phyloP scores from a whole-genome alignment of 2,113 vertebrate species.

The Lagopus muta region DNA sequence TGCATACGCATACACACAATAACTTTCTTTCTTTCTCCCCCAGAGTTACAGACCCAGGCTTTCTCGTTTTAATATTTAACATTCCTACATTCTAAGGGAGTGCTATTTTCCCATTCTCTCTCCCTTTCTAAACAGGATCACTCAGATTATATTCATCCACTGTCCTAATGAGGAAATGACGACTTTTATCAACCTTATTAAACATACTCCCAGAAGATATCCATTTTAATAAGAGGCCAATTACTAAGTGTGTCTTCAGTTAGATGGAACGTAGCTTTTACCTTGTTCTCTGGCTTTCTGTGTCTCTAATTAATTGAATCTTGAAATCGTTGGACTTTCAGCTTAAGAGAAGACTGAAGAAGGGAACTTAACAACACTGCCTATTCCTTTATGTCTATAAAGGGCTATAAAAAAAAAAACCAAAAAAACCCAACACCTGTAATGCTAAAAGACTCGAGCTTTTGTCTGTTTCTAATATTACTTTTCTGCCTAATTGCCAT shows the following conservation, averaged over 20 bases:
- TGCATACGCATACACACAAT: background rate
- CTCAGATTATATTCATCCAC: constrained; percentile 73
- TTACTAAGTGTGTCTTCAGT: constrained; percentile 86
- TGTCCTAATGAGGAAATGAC: constrained; percentile 84
- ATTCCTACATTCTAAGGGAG: constrained; percentile 71
- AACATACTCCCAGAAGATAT: constrained; percentile 83
- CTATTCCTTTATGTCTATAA: constrained; percentile 86
- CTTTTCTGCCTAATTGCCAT: constrained; percentile 97
- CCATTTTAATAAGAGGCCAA: constrained; percentile 87
- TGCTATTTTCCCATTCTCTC: constrained; percentile 78
- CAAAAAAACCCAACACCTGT: constrained; percentile 85
- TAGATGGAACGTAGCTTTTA: constrained; percentile 85
- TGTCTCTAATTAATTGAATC: constrained; percentile 89
- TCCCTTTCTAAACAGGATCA: constrained; percentile 64
- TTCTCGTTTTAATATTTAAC: constrained; percentile 69
- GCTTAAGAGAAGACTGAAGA: constrained; percentile 85
- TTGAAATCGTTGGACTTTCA: constrained; percentile 86
- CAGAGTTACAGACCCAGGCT: constrained; percentile 42
- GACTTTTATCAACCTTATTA: constrained; percentile 87
- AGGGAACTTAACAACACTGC: constrained; percentile 86
- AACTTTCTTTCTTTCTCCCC: background rate
- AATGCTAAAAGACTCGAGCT: constrained; percentile 93
- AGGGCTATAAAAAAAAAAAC: constrained; percentile 62
- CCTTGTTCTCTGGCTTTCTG: constrained; percentile 85
- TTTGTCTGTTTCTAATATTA: constrained; percentile 99